phyloP scores from a whole-genome alignment of 2,888 invertebrate species.

The Synergus itoensis region DNA sequence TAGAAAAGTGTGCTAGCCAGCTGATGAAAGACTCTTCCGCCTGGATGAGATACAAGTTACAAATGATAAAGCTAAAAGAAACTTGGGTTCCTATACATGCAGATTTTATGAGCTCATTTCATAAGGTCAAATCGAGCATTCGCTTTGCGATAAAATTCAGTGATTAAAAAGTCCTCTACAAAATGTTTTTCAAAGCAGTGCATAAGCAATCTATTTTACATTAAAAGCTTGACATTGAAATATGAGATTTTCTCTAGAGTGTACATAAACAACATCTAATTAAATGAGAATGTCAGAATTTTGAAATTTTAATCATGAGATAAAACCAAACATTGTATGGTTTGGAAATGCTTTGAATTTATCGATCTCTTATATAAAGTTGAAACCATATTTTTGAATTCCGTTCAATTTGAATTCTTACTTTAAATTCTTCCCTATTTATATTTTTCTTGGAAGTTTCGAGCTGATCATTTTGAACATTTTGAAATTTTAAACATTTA shows the following conservation, averaged over 20 bases:
- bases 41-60: conserved; percentile 45
- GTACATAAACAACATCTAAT: not conserved
- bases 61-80: conserved; percentile 10
- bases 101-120: not conserved
- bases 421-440: too few species aligned
- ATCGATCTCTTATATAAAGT: too few species aligned
- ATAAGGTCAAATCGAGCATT: conserved; percentile 20
- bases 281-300: not conserved
- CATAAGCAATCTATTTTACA: conserved; percentile 15
- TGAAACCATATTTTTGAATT: too few species aligned
- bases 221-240: conserved; percentile 3
- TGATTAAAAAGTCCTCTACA: not conserved
- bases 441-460: not conserved
- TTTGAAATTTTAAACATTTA: not conserved
- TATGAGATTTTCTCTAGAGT: not conserved
- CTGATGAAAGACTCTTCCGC: conserved; percentile 53
- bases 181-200: conserved; percentile 5
- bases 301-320: not conserved
- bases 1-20: conserved; percentile 50
- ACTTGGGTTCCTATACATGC: not conserved
- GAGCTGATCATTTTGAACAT: not conserved
- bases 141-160: not conserved
- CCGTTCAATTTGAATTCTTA: too few species aligned
- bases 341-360: too few species aligned
- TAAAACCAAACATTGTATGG: too few species aligned